These are phyloP conservation scores for Ursus arctos DNA, from an alignment of 2,113 vertebrate species.

Conservation along the genomic window DNA sequence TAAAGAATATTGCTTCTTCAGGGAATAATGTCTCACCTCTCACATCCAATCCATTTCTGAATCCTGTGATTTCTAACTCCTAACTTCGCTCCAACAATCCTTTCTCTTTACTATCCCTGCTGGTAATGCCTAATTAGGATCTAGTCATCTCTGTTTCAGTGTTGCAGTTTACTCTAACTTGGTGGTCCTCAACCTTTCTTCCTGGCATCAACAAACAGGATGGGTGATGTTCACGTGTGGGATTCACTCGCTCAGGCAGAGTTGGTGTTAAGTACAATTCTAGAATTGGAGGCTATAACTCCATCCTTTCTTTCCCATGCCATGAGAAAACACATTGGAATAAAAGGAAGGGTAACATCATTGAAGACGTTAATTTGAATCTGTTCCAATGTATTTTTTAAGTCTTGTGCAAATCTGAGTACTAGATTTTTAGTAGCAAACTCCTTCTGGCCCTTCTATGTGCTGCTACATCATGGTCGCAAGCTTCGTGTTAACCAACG, in stretches of 20 bases:
- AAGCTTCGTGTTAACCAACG: neutral
- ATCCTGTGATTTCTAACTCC: neutral
- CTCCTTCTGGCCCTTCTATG: neutral
- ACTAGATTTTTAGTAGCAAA: neutral
- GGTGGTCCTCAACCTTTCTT: neutral
- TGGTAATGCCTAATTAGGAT: neutral
- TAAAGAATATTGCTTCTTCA: neutral
- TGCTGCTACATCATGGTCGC: neutral
- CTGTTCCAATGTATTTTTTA: neutral
- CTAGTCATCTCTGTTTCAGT: neutral
- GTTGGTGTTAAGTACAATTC: neutral
- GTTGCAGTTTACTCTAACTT: neutral
- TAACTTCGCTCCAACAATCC: neutral
- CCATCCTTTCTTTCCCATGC: neutral
- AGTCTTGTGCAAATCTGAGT: neutral
- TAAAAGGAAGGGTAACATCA: neutral
- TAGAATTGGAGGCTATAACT: neutral
- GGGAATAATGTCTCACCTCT: neutral
- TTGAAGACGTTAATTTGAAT: neutral
- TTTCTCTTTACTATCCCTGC: neutral
- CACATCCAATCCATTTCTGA: neutral
- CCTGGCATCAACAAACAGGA: neutral
- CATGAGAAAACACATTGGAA: neutral
- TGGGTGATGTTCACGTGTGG: neutral
- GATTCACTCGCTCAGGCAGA: neutral